These are phyloP conservation scores for Sthenelais limicola DNA, from an alignment of 2,888 invertebrate genomes.

Conservation along the genomic window DNA sequence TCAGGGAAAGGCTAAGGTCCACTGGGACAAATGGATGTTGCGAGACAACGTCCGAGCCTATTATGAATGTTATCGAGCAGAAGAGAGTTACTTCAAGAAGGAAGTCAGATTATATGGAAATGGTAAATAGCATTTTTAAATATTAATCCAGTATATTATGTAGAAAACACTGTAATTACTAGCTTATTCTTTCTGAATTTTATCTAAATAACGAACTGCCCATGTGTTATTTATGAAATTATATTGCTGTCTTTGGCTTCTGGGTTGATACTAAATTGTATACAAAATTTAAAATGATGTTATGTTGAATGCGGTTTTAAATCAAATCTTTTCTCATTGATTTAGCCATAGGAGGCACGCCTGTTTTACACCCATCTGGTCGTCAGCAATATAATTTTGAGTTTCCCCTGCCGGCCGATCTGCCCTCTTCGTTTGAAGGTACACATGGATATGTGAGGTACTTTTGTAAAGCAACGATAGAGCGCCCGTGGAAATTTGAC, in stretches of 20 bases:
- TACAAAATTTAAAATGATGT: too few species aligned
- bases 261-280: too few species aligned
- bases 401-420: constrained; percentile 34
- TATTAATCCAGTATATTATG: too few species aligned
- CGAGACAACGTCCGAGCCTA: constrained; percentile 30
- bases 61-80: constrained; percentile 32
- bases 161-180: too few species aligned
- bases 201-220: too few species aligned
- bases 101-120: constrained; percentile 27
- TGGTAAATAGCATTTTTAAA: too few species aligned
- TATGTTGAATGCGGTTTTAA: too few species aligned
- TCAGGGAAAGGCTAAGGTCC: constrained; percentile 33
- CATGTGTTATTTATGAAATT: too few species aligned
- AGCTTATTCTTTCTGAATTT: too few species aligned
- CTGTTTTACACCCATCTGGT: constrained; percentile 26
- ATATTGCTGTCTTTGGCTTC: too few species aligned
- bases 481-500: constrained; percentile 36
- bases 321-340: too few species aligned
- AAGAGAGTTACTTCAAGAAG: constrained; percentile 36
- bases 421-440: constrained; percentile 32
- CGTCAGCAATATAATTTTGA: constrained; percentile 31
- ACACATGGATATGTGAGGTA: constrained; percentile 29
- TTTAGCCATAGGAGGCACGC: constrained; percentile 28
- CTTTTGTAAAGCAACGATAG: constrained; percentile 33
- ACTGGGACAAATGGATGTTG: constrained; percentile 38